Conservation (phyloP, 2,888 invertebrate species). For the Epiblema foenella region DNA sequence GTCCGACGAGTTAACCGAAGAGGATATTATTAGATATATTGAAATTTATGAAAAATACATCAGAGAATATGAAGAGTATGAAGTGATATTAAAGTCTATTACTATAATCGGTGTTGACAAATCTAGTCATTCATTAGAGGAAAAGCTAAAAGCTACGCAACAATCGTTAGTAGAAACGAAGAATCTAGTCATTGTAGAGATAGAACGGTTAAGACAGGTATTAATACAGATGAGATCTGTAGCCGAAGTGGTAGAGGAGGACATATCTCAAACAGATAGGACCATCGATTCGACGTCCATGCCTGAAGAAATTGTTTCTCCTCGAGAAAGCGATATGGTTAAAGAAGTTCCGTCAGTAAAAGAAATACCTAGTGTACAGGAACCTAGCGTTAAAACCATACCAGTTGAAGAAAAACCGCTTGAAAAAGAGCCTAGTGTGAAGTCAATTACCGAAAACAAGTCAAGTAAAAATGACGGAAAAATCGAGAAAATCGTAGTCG, state of each 20-base stretch:
- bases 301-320: slow-evolving; percentile 87
- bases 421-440: slow-evolving; percentile 12
- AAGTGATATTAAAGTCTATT: slow-evolving; percentile 74
- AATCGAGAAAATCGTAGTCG: slow-evolving; percentile 46
- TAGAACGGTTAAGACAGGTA: slow-evolving; percentile 81
- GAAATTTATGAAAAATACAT: slow-evolving; percentile 79
- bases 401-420: background rate
- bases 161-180: slow-evolving; percentile 86
- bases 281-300: slow-evolving; percentile 89
- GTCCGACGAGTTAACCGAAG: slow-evolving; percentile 68
- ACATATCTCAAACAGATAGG: slow-evolving; percentile 83
- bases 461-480: slow-evolving; percentile 45
- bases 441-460: slow-evolving; percentile 8
- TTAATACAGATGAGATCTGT: slow-evolving; percentile 71
- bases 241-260: slow-evolving; percentile 75
- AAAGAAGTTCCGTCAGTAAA: slow-evolving; percentile 49
- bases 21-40: slow-evolving; percentile 75
- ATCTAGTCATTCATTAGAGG: slow-evolving; percentile 81
- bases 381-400: slow-evolving; percentile 19
- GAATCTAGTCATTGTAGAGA: slow-evolving; percentile 85
- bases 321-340: slow-evolving; percentile 59
- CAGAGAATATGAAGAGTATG: slow-evolving; percentile 77
- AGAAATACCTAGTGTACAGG: slow-evolving; percentile 47
- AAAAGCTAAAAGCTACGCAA: slow-evolving; percentile 84
- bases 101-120: slow-evolving; percentile 76